These are phyloP conservation scores for Gymnarchus niloticus DNA, from an alignment of 2,113 vertebrate species.

Conservation along the genomic window DNA sequence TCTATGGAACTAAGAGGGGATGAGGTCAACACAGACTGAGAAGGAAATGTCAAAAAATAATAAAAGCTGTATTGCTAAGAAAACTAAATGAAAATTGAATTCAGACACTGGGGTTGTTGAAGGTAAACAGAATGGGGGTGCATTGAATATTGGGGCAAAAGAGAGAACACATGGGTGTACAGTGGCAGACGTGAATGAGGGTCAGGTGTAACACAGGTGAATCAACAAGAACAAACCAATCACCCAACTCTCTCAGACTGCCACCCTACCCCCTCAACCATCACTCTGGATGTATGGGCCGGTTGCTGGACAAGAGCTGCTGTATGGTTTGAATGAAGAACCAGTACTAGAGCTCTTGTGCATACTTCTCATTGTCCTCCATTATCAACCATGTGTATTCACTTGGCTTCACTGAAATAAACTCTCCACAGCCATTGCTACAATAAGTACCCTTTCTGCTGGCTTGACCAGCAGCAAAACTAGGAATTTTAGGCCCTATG, in stretches of 20 bases:
- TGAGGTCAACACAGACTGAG: neutral
- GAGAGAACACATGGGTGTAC: neutral
- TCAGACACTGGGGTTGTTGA: neutral
- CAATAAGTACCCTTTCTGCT: constrained; percentile 18
- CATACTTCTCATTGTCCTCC: neutral
- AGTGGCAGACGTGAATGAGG: constrained; percentile 10
- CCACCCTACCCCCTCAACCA: neutral
- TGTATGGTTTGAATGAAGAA: neutral
- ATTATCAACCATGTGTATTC: neutral
- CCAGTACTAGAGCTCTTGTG: neutral
- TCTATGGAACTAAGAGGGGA: neutral
- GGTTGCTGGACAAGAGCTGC: neutral
- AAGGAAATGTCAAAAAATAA: neutral
- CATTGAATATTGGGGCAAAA: neutral
- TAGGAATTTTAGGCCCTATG: too few relatives aligned
- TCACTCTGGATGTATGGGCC: neutral
- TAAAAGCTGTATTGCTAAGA: neutral
- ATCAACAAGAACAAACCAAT: neutral
- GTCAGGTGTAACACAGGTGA: neutral
- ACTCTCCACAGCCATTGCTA: neutral
- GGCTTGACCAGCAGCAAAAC: too few relatives aligned
- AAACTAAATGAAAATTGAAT: neutral
- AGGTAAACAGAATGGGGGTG: neutral
- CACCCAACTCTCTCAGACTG: neutral
- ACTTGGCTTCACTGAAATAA: neutral